Evolutionary conservation across 1,140 invertebrate species (phyloP).

Genomic region (Trachelipus rathkii): DNA sequence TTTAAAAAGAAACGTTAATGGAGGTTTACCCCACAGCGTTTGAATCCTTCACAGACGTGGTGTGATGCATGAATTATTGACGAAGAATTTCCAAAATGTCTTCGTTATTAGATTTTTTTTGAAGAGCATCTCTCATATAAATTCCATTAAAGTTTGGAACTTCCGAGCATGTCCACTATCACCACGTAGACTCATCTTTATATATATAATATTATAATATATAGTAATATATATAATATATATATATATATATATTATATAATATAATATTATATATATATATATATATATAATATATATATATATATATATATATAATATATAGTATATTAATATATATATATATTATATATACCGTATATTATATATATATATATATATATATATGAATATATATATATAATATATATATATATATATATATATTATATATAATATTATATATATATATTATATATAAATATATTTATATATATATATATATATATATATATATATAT

Average conservation of each 20-base stretch:
- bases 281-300: background rate
- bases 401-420: too few relatives aligned
- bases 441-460: too few relatives aligned
- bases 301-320: slow-evolving; percentile 1
- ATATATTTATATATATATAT: too few relatives aligned
- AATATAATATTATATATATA: background rate
- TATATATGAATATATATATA: background rate
- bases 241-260: slow-evolving; percentile 8
- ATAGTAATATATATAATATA: background rate
- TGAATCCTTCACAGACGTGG: background rate
- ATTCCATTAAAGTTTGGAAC: background rate
- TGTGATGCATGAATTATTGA: slow-evolving; percentile 1
- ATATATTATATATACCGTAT: too few relatives aligned
- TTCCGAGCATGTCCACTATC: background rate
- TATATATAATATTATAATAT: slow-evolving; percentile 1
- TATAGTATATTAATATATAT: too few relatives aligned
- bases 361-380: slow-evolving; percentile 6
- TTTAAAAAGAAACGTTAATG: too few relatives aligned
- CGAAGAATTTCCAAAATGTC: background rate
- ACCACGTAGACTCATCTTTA: background rate
- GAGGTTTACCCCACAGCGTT: background rate
- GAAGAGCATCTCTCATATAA: background rate
- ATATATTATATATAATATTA: too few relatives aligned
- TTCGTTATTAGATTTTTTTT: background rate
- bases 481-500: too few relatives aligned